These are phyloP conservation scores for Thalassophryne amazonica DNA, from an alignment of 2,797 vertebrate genomes.

Conservation along the genomic window DNA sequence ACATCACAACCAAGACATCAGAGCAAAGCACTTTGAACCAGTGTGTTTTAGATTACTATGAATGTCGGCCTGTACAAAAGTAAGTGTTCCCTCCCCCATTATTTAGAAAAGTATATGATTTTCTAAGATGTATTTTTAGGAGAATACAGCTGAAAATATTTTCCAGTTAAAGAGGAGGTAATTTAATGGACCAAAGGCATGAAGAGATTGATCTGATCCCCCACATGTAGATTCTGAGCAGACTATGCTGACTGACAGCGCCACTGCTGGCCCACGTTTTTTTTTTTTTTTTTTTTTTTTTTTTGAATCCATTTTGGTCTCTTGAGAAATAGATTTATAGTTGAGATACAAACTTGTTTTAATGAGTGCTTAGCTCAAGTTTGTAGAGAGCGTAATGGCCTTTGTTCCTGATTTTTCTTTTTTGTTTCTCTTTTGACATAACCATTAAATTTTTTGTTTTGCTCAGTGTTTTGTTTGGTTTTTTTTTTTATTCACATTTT, in stretches of 20 bases:
- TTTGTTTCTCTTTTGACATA: constrained; percentile 91
- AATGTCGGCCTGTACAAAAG: constrained; percentile 46
- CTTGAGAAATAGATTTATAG: constrained; percentile 79
- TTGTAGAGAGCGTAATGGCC: constrained; percentile 82
- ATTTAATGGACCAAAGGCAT: constrained; percentile 92
- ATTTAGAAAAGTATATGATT: no score
- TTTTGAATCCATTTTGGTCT: constrained; percentile 17
- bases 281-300: constrained; percentile 24
- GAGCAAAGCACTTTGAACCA: constrained; percentile 67
- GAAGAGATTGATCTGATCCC: constrained; percentile 60
- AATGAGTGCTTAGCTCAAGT: constrained; percentile 80
- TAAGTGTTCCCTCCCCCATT: no score
- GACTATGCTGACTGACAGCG: constrained; percentile 41
- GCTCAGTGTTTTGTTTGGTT: constrained; percentile 89
- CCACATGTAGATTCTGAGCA: constrained; percentile 10
- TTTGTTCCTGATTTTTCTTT: constrained; percentile 78
- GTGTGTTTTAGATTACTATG: constrained; percentile 33
- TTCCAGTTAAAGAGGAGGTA: constrained; percentile 41
- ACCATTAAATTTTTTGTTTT: constrained; percentile 99
- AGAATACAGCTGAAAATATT: constrained; percentile 43
- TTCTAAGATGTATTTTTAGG: constrained; percentile 31
- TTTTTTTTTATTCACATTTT: constrained; percentile 77
- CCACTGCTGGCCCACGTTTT: constrained; percentile 28
- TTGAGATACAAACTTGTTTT: constrained; percentile 78
- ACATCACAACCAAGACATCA: constrained; percentile 19